These are phyloP conservation scores for Drosophila mimica DNA, from an alignment of 2,888 invertebrate genomes.

Conservation along the genomic window DNA sequence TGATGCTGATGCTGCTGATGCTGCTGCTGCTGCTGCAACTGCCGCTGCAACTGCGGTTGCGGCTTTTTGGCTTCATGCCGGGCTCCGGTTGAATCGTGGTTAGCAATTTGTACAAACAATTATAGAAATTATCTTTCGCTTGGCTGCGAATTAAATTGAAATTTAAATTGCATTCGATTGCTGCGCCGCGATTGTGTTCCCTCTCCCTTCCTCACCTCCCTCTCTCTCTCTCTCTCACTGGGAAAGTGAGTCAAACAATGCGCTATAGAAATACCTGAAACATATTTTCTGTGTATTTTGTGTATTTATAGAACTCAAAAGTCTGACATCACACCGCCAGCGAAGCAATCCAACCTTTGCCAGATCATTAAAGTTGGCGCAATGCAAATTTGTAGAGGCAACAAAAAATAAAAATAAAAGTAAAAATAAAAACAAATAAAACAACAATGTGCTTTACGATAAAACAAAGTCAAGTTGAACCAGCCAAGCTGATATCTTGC, in stretches of 20 bases:
- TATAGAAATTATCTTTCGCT: constrained; percentile 79
- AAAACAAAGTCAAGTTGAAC: constrained; percentile 60
- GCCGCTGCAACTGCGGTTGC: constrained; percentile 31
- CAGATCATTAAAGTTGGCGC: constrained; percentile 56
- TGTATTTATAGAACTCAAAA: constrained; percentile 70
- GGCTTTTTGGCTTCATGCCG: constrained; percentile 41
- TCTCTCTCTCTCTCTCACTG: constrained; percentile 1
- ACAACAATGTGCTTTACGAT: constrained; percentile 34
- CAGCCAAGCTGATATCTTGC: constrained; percentile 18
- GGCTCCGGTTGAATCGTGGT: constrained; percentile 63
- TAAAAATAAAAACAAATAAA: constrained; percentile 32
- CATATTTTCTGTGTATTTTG: constrained; percentile 46
- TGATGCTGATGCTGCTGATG: constrained; percentile 27
- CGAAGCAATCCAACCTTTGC: constrained; percentile 62
- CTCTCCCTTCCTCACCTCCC: constrained; percentile 35
- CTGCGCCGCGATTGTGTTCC: constrained; percentile 52
- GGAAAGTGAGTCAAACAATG: constrained; percentile 43
- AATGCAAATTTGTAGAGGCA: constrained; percentile 49
- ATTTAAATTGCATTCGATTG: constrained; percentile 79
- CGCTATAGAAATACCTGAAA: constrained; percentile 36
- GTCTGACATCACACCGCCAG: constrained; percentile 70
- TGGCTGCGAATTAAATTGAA: constrained; percentile 80
- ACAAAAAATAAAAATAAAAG: constrained; percentile 43
- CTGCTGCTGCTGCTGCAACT: constrained; percentile 20
- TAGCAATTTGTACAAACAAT: constrained; percentile 79